A percentile compares a stretch with the other conserved stretches of the same genome.
Evolutionary conservation across 2,888 invertebrate genomes (phyloP).

Genomic region (Cinara cedri): DNA sequence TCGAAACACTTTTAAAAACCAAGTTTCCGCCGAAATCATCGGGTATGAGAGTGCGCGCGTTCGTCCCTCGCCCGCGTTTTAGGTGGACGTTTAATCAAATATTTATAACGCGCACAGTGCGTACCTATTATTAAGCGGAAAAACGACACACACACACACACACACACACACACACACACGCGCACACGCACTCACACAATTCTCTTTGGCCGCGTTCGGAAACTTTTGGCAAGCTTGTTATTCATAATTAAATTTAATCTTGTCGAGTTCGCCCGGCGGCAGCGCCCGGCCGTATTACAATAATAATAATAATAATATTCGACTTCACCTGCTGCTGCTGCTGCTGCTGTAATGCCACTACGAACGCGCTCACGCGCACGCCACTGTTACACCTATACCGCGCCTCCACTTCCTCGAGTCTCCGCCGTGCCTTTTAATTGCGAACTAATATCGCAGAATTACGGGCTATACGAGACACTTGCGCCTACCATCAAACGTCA

Average conservation of each 20-base stretch:
- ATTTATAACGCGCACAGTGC: conserved; percentile 32
- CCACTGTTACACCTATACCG: background rate
- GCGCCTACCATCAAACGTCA: too few species aligned
- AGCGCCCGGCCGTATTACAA: background rate
- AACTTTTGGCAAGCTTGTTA: conserved; percentile 52
- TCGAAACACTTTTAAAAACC: background rate
- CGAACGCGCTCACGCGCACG: background rate
- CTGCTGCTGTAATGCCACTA: background rate
- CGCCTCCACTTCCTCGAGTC: background rate
- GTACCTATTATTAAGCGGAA: conserved; percentile 41
- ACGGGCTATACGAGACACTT: too few species aligned
- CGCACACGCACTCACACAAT: too few species aligned
- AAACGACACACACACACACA: too few species aligned
- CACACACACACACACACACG: too few species aligned
- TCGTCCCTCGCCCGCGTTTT: background rate
- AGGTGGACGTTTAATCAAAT: conserved; percentile 43
- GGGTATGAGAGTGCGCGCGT: background rate
- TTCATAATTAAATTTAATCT: conserved; percentile 55
- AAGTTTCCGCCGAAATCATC: background rate
- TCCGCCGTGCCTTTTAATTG: conserved; percentile 13
- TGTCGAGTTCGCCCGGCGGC: conserved; percentile 24
- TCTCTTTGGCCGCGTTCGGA: conserved; percentile 9
- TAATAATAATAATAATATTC: too few species aligned
- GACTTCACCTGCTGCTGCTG: conserved; percentile 34
- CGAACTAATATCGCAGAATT: conserved; percentile 35